A percentile compares a stretch with the other conserved stretches of the same genome.
phyloP scores from a whole-genome alignment of 2,113 vertebrate species.

The Nothocercus julius region DNA sequence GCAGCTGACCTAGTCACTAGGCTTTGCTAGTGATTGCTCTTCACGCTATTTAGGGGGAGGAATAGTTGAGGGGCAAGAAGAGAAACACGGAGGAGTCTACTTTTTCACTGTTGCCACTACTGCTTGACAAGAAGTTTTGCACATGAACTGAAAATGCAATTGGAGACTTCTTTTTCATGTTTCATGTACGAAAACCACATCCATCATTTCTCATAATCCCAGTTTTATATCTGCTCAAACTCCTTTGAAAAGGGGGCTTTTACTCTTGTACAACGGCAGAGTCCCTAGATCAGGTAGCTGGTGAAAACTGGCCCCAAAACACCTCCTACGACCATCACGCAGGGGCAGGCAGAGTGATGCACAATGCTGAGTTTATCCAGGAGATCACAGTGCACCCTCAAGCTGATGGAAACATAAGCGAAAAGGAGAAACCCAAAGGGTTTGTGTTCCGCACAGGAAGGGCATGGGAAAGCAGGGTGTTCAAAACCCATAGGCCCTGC shows the following conservation, averaged over 20 bases:
- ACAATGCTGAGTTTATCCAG: too few relatives aligned
- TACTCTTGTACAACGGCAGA: neutral
- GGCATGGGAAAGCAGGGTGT: neutral
- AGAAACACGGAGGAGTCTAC: neutral
- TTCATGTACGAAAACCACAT: neutral
- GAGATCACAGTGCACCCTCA: too few relatives aligned
- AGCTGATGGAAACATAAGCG: too few relatives aligned
- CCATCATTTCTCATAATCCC: neutral
- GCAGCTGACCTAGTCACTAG: neutral
- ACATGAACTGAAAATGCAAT: neutral
- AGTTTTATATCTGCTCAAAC: neutral
- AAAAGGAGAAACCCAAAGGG: too few relatives aligned
- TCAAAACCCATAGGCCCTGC: neutral
- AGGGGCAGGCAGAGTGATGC: too few relatives aligned
- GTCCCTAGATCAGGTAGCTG: neutral
- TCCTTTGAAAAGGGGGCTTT: neutral
- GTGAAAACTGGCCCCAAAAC: neutral
- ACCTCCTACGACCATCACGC: too few relatives aligned
- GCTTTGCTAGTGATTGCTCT: conserved; percentile 17
- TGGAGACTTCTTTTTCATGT: rapidly evolving
- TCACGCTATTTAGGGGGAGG: neutral
- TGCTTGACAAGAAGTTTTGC: neutral
- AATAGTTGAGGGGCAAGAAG: neutral
- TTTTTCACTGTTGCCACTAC: neutral
- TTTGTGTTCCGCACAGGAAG: neutral